phyloP scores from a whole-genome alignment of 2,797 vertebrate genomes.

The Artibeus jamaicensis region DNA sequence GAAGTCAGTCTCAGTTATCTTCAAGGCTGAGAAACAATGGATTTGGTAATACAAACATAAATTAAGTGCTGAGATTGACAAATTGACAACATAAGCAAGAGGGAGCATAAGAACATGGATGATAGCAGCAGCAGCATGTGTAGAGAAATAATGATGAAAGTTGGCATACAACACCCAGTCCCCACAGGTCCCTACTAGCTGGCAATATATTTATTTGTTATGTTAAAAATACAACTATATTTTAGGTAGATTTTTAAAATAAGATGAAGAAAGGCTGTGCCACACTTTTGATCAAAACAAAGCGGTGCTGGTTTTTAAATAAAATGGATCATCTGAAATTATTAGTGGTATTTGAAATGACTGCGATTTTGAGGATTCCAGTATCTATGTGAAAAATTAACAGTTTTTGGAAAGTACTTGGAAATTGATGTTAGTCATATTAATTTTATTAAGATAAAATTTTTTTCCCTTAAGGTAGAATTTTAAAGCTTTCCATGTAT shows the following conservation, averaged over 20 bases:
- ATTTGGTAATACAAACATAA: conserved; percentile 93
- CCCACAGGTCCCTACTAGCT: conserved; percentile 78
- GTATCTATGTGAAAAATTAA: conserved; percentile 67
- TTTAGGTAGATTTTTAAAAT: conserved; percentile 82
- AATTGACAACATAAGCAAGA: conserved; percentile 91
- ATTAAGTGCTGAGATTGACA: conserved; percentile 94
- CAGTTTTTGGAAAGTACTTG: conserved; percentile 33
- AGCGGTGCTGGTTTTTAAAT: conserved; percentile 45
- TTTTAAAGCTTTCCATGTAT: conserved; percentile 44
- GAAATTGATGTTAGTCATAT: conserved; percentile 50
- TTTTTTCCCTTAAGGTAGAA: conserved; percentile 54
- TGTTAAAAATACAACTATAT: conserved; percentile 82
- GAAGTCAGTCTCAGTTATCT: background rate
- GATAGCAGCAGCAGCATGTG: conserved; percentile 90
- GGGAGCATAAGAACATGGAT: conserved; percentile 91
- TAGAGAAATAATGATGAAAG: conserved; percentile 88
- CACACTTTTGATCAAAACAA: conserved; percentile 66
- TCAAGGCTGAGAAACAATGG: conserved; percentile 94
- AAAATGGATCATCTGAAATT: conserved; percentile 62
- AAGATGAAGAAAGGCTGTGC: conserved; percentile 74
- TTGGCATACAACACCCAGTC: background rate
- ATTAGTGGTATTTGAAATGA: conserved; percentile 54
- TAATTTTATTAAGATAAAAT: conserved; percentile 55
- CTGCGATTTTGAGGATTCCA: conserved; percentile 54
- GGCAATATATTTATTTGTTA: conserved; percentile 77